Evolutionary conservation across 2,113 vertebrate species (phyloP).

Genomic region (Leptosomus discolor): DNA sequence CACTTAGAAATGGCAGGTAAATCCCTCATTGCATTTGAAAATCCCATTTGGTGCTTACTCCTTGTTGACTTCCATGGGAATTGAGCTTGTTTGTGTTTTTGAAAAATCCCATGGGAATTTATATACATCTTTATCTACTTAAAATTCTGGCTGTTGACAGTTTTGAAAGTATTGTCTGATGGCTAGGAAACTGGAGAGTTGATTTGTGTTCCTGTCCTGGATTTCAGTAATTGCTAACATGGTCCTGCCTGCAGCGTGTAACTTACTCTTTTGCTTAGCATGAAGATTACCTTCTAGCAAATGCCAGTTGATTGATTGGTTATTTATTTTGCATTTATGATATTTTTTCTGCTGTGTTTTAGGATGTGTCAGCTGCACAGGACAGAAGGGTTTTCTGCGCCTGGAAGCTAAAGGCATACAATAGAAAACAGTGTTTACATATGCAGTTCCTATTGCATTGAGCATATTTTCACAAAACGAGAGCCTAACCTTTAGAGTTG

Average conservation of each 20-base stretch:
- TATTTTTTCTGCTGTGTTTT: background rate
- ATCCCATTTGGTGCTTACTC: background rate
- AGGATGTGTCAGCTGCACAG: conserved; percentile 1
- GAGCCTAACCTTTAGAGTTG: conserved; percentile 60
- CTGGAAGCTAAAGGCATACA: conserved; percentile 15
- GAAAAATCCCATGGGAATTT: background rate
- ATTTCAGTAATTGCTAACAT: background rate
- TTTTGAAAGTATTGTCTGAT: background rate
- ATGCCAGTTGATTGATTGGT: background rate
- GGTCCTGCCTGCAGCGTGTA: background rate
- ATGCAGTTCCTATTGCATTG: background rate
- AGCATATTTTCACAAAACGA: background rate
- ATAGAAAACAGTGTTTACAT: background rate
- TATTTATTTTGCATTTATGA: background rate
- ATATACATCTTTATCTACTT: background rate
- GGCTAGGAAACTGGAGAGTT: background rate
- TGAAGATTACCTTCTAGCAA: background rate
- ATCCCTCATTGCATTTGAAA: background rate
- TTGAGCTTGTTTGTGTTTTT: background rate
- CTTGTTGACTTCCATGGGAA: background rate
- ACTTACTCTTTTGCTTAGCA: background rate
- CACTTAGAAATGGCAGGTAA: background rate
- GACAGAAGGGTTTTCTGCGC: conserved; percentile 5
- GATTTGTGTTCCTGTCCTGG: background rate
- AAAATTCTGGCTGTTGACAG: background rate